Percentiles rank a stretch among this genome's conserved stretches.
Conservation (phyloP, 2,888 invertebrate genomes). For the Cordilura impudica region DNA sequence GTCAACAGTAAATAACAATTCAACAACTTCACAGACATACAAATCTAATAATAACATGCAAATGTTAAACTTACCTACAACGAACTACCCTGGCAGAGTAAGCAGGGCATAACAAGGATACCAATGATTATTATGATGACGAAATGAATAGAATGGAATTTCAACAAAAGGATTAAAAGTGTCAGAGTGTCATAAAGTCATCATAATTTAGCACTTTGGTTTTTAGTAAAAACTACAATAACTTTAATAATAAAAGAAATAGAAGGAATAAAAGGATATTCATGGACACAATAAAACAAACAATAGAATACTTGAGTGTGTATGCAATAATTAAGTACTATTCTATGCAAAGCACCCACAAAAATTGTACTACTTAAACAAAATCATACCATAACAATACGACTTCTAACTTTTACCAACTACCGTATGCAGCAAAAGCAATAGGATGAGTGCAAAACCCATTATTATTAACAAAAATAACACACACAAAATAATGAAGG, state of each 20-base stretch:
- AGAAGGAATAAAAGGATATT: conserved; percentile 9
- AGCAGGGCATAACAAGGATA: conserved; percentile 11
- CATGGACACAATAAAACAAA: conserved; percentile 38
- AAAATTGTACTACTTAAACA: conserved; percentile 65
- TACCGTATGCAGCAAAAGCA: conserved; percentile 43
- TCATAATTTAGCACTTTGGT: conserved; percentile 59
- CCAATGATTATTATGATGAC: conserved; percentile 26
- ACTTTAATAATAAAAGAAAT: too few species aligned
- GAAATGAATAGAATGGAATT: conserved; percentile 44
- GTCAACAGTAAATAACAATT: conserved; percentile 3
- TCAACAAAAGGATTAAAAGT: conserved; percentile 68
- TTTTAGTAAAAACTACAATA: conserved; percentile 33
- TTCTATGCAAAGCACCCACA: conserved; percentile 69
- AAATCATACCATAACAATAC: conserved; percentile 64
- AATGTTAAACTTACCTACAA: conserved; percentile 8
- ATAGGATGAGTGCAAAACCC: conserved; percentile 40
- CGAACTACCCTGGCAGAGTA: neutral
- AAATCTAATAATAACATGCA: conserved; percentile 23
- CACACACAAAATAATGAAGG: conserved; percentile 10
- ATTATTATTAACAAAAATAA: conserved; percentile 36
- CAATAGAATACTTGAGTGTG: conserved; percentile 56
- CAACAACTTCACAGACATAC: neutral
- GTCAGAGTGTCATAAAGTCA: conserved; percentile 72
- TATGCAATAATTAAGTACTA: conserved; percentile 72
- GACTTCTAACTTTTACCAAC: neutral